phyloP scores from a whole-genome alignment of 2,113 vertebrate genomes.

The Sorex araneus region DNA sequence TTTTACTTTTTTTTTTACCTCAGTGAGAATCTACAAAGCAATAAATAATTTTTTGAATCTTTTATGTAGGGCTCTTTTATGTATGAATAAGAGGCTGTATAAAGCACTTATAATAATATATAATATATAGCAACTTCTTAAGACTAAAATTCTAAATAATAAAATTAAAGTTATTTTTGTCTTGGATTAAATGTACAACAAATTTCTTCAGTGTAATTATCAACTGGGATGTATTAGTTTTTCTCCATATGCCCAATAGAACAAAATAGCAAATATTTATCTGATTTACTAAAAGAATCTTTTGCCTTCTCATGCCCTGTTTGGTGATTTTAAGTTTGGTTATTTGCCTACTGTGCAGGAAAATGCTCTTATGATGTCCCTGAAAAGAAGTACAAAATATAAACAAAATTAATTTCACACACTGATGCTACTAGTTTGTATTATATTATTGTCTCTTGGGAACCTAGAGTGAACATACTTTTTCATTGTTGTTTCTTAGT shows the following conservation, averaged over 20 bases:
- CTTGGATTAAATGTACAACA: neutral
- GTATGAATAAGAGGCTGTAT: neutral
- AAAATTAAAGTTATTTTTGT: constrained; percentile 47
- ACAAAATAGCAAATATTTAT: neutral
- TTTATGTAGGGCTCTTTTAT: neutral
- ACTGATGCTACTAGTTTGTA: constrained; percentile 12
- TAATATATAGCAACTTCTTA: neutral
- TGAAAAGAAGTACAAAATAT: neutral
- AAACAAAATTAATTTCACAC: constrained; percentile 44
- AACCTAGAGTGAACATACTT: neutral
- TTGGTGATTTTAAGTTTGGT: neutral
- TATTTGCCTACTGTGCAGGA: neutral
- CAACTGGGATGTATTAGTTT: neutral
- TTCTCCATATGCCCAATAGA: neutral
- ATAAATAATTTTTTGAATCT: neutral
- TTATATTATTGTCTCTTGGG: neutral
- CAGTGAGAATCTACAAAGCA: neutral
- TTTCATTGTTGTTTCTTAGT: neutral
- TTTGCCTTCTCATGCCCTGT: neutral
- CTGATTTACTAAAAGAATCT: neutral
- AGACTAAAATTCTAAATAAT: neutral
- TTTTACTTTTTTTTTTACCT: neutral
- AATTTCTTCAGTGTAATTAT: neutral
- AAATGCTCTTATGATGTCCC: neutral
- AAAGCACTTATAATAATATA: neutral